Evolutionary conservation across 2,888 invertebrate species (phyloP), one percentile per base, ranked within the genome.

Genomic region (Therioaphis trifolii): DNA sequence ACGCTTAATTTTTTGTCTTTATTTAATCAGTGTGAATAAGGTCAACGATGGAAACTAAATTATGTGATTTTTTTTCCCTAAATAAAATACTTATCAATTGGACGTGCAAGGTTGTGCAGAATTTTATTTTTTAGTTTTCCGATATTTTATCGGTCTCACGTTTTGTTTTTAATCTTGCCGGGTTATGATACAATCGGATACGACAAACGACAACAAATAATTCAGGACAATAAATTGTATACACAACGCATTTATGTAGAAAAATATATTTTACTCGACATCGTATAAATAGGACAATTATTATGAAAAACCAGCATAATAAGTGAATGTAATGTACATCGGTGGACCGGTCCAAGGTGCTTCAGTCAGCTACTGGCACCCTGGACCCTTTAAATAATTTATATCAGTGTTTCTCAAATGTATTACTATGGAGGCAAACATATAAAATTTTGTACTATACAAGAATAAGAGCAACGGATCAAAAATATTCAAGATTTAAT

Each of bases 81-180:
- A 43, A 27, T 75, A 43, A 58, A 77, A 52, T n/a, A n/a, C n/a
- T 78, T 78, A 78, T 78, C 78, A 78, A 55, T 55, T 68, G 52
- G 68, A 68, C 78, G 78, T 78, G 78, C 78, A 69, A 52, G 52
- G 49, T 55, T 52, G 24, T 78, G 7, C 66, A 55, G 52, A 55
- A 52, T 52, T 78, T 68, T 29, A 66, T 52, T 66, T 40, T 69
- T 55, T 78, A 55, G 27, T 78, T 78, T 78, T 68, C 78, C 68
- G 78, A 68, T 78, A 78, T 68, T 78, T 78, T 55, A 78, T 78
- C 78, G 18, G 68, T 68, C 68, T 78, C 78, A 78, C 78, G 68
- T 68, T 78, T 78, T 78, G 78, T 78, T 78, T 68, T 78, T 78
- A 68, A 68, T 78, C 75, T 43, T 27, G 46, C n/a, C 29, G n/a